Base-by-base conservation (phyloP, 1,140 invertebrate species). In the Orchestia grillus region DNA sequence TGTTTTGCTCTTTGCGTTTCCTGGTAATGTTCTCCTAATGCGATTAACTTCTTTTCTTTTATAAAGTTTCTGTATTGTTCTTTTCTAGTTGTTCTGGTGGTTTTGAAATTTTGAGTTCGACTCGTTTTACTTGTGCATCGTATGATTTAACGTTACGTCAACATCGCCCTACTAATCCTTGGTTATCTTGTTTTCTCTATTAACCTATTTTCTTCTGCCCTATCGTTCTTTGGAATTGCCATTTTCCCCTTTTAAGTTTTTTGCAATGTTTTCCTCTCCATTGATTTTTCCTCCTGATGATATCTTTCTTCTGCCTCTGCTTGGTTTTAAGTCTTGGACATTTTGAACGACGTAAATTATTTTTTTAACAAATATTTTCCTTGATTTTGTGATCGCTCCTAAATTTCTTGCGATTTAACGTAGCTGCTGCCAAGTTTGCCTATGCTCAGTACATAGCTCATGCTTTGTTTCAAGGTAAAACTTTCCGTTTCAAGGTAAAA, bases 291-390 rank as follows among this genome's bases (percentile, higher is more conserved):
- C 6, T 8, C 47, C 47, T 53, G 28, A 77, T 77, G 62, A 77
- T 91, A 4, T 91, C 88, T 91, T 91, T 91, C 88, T 91, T 43
- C 41, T 16, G 88, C 88, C 41, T 91, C 41, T 91, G 88, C 41
- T 91, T 42, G 88, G 88, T 91, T 44, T 43, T 91, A 91, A 41
- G 41, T 16, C 44, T 91, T 91, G 88, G 88, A 43, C 44, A 91
- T 42, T 77, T 53, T 77, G 28, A 77, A 77, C 62, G 62, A 77
- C n/a, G n/a, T 77, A 77, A 77, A 77, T 77, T 77, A 77, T 1
- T 77, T 77, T 77, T 77, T 77, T 77, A 36, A 77, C 62, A 28
- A 77, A 28, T 28, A 77, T 77, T 77, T 77, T 77, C 36, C 62
- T 77, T 77, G 1, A 15, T 8, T 77, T 77, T 36, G 62, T 77